phyloP scores from a whole-genome alignment of 2,888 invertebrate genomes.

The Slavum lentiscoides region DNA sequence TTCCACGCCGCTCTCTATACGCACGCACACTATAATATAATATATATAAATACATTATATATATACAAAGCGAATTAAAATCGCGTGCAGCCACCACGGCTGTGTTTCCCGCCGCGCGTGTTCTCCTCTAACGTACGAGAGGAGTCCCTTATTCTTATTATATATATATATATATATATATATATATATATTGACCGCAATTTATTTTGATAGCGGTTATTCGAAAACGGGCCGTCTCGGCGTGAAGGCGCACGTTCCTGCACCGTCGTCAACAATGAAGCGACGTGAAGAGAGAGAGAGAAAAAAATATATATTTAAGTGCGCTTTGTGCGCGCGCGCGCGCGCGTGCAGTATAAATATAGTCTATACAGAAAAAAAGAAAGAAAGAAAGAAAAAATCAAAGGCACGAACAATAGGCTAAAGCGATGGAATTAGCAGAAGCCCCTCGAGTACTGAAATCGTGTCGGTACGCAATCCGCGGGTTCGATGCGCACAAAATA shows the following conservation, averaged over 20 bases:
- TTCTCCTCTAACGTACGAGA: background rate
- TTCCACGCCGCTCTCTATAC: slow-evolving; percentile 14
- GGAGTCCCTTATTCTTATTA: slow-evolving; percentile 3
- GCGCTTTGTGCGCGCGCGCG: background rate
- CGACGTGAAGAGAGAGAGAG: background rate
- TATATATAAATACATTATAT: background rate
- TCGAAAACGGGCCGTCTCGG: slow-evolving; percentile 31
- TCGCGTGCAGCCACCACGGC: slow-evolving; percentile 49
- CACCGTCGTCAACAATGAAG: slow-evolving; percentile 33
- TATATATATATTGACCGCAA: slow-evolving; percentile 44
- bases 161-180: too few relatives aligned
- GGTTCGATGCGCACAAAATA: slow-evolving; percentile 1
- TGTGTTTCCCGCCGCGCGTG: too few relatives aligned
- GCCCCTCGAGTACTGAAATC: slow-evolving; percentile 48
- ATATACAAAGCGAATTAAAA: slow-evolving; percentile 47
- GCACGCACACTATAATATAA: too few relatives aligned
- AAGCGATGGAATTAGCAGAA: slow-evolving; percentile 37
- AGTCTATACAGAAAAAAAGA: background rate
- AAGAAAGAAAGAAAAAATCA: slow-evolving; percentile 34
- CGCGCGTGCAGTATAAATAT: too few relatives aligned
- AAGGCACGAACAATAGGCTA: slow-evolving; percentile 45
- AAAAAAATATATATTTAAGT: slow-evolving; percentile 21
- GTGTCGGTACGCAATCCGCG: slow-evolving; percentile 44
- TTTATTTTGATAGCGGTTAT: slow-evolving; percentile 51
- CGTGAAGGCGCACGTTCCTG: slow-evolving; percentile 41